Evolutionary conservation across 2,888 invertebrate species (phyloP).

Genomic region (Cerceris rybyensis): DNA sequence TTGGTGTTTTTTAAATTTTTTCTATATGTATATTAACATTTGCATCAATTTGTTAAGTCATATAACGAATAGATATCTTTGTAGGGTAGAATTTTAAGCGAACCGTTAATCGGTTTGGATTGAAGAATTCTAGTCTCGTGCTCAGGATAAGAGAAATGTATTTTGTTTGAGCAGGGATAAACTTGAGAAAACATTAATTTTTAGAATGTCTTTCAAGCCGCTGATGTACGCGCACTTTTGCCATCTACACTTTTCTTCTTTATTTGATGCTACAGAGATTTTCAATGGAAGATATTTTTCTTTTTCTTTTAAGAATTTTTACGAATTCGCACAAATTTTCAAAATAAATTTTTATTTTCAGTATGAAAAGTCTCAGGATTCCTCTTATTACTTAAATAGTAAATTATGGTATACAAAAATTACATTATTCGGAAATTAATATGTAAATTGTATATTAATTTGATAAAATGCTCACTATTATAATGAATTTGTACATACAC

Average conservation of each 20-base stretch:
- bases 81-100: slow-evolving; percentile 8
- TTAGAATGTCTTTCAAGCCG: slow-evolving; percentile 42
- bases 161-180: slow-evolving; percentile 12
- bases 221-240: slow-evolving; percentile 50
- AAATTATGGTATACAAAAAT: not conserved
- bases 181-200: slow-evolving; percentile 6
- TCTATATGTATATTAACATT: not conserved
- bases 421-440: not conserved
- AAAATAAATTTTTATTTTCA: slow-evolving; percentile 3
- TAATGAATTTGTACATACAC: too few relatives aligned
- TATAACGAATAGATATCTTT: slow-evolving; percentile 15
- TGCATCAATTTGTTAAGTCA: not conserved
- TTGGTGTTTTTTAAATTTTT: not conserved
- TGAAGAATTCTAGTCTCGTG: slow-evolving; percentile 41
- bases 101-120: slow-evolving; percentile 20
- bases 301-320: slow-evolving; percentile 8
- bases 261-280: not conserved
- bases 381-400: not conserved
- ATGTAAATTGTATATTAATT: too few relatives aligned
- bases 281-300: not conserved
- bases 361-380: not conserved
- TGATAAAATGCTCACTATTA: too few relatives aligned
- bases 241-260: slow-evolving; percentile 1
- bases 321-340: slow-evolving; percentile 45
- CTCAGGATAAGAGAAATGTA: slow-evolving; percentile 27